Conservation (phyloP, 2,888 invertebrate genomes). For the Ypsolopha scabrella region DNA sequence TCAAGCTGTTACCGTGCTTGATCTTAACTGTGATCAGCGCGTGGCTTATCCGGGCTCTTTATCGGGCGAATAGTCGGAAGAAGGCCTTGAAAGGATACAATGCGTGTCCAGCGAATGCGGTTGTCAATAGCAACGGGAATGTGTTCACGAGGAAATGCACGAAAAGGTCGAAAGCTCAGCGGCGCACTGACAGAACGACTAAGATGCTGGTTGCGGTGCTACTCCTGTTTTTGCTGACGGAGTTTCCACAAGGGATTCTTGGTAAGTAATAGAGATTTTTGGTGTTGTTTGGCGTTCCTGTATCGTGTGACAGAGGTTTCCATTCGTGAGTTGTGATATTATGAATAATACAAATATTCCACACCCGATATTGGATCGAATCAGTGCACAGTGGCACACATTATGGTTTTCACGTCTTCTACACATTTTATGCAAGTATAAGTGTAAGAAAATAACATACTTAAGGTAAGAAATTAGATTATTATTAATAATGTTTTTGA, state of each 20-base stretch:
- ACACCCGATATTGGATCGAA: no score
- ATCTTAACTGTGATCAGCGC: slow-evolving; percentile 81
- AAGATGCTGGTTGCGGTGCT: slow-evolving; percentile 90
- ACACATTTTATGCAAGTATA: no score
- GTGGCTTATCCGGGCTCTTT: slow-evolving; percentile 78
- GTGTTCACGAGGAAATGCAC: slow-evolving; percentile 49
- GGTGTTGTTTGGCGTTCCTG: no score
- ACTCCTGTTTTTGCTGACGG: slow-evolving; percentile 87
- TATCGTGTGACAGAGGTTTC: no score
- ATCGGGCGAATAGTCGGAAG: slow-evolving; percentile 76
- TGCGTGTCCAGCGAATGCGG: slow-evolving; percentile 45
- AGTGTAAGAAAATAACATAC: no score
- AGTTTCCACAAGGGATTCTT: slow-evolving; percentile 86
- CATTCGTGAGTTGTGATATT: no score
- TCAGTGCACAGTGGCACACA: no score
- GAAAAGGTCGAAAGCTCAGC: slow-evolving; percentile 52
- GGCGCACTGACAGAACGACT: slow-evolving; percentile 82
- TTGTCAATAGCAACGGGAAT: slow-evolving; percentile 45
- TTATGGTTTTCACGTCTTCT: no score
- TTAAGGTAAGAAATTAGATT: no score
- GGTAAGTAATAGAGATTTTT: slow-evolving; percentile 43
- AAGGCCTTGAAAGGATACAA: slow-evolving; percentile 67
- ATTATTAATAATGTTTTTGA: no score
- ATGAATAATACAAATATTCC: no score
- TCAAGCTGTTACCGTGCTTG: slow-evolving; percentile 84